These are phyloP conservation scores for Cylindroiulus punctatus DNA, from an alignment of 2,888 invertebrate species.

Conservation along the genomic window DNA sequence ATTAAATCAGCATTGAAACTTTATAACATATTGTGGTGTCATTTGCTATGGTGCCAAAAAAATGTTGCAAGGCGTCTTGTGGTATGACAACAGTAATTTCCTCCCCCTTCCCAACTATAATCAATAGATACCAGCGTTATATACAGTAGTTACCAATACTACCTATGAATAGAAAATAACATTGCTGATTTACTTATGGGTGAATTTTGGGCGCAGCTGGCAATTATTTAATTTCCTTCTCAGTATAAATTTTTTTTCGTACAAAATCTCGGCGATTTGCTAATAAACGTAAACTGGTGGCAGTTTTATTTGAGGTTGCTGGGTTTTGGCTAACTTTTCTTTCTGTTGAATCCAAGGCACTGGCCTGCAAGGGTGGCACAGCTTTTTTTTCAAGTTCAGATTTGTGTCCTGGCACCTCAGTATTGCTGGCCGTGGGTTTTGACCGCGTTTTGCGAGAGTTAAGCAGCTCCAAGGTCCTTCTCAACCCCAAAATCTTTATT, in stretches of 20 bases:
- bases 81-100: no score
- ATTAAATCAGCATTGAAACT: no score
- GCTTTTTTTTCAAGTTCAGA: background rate
- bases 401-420: background rate
- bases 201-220: background rate
- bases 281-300: background rate
- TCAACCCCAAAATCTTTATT: conserved; percentile 9
- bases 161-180: no score
- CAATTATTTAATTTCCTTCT: conserved; percentile 1
- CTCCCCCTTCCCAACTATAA: no score
- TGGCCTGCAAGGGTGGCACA: background rate
- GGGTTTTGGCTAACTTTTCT: background rate
- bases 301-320: background rate
- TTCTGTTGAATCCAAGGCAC: background rate
- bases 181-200: background rate
- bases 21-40: no score
- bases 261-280: background rate
- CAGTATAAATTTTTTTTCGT: background rate
- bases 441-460: background rate
- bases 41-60: no score
- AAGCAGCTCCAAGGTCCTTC: background rate
- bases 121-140: no score
- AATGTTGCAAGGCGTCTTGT: no score
- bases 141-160: no score
- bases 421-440: background rate